Evolutionary conservation across 2,797 vertebrate genomes (phyloP).

Genomic region (Rhinatrema bivittatum): DNA sequence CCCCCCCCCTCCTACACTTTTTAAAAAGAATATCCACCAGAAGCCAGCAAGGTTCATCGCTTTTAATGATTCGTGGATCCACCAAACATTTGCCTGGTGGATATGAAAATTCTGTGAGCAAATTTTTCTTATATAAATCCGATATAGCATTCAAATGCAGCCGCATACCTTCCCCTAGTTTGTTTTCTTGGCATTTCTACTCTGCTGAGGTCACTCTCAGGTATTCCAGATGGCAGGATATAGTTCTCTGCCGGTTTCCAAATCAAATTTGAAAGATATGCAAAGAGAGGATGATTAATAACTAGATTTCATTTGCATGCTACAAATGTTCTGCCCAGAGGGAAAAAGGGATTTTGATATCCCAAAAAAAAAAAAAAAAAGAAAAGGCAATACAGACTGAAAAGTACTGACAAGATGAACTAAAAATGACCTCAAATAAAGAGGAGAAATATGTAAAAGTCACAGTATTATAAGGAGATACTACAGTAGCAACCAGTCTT

Average conservation of each 20-base stretch:
- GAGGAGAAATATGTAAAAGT: too few relatives aligned
- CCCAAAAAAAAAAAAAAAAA: too few relatives aligned
- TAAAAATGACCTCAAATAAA: neutral
- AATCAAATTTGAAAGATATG: neutral
- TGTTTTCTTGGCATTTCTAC: neutral
- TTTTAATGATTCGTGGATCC: too few relatives aligned
- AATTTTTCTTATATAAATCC: too few relatives aligned
- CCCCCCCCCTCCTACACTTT: too few relatives aligned
- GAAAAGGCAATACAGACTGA: neutral
- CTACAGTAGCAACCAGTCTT: too few relatives aligned
- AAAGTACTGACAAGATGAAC: neutral
- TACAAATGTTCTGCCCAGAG: neutral
- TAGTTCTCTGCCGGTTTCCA: slow-evolving; percentile 7
- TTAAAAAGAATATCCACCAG: too few relatives aligned
- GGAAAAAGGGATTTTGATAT: neutral
- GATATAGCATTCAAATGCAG: too few relatives aligned
- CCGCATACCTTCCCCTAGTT: neutral
- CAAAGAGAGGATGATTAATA: slow-evolving; percentile 6
- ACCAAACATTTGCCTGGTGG: too few relatives aligned
- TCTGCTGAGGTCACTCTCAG: neutral
- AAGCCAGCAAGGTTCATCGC: too few relatives aligned
- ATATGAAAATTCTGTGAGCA: too few relatives aligned
- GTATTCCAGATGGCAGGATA: neutral
- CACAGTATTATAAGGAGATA: too few relatives aligned
- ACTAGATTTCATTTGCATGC: neutral